Conservation (phyloP, 2,113 vertebrate genomes). For the Tychaedon coryphoeus region DNA sequence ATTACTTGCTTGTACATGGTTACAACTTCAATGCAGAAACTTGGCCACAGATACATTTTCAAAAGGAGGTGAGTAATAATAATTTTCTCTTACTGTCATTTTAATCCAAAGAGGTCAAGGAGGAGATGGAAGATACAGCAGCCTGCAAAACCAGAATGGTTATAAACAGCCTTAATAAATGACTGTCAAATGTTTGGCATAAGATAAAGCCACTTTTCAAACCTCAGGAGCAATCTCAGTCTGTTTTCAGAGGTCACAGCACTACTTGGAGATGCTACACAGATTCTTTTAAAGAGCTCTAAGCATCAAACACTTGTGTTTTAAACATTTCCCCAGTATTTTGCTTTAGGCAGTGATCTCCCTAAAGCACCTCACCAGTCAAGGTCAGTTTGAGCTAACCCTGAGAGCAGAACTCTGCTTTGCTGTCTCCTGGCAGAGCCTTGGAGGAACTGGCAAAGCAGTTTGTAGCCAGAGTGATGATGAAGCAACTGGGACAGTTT, state of each 20-base stretch:
- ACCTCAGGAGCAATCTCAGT: background rate
- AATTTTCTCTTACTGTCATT: background rate
- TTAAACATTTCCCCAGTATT: background rate
- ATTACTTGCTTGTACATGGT: constrained; percentile 81
- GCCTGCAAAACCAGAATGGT: background rate
- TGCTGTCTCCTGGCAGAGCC: background rate
- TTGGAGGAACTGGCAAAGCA: background rate
- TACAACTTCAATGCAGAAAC: constrained; percentile 85
- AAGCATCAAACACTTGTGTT: background rate
- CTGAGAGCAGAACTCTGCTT: background rate
- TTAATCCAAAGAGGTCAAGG: background rate
- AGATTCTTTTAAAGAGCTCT: background rate
- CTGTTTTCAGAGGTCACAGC: background rate
- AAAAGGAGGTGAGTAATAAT: constrained; percentile 79
- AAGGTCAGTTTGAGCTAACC: background rate
- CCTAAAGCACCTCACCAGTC: background rate
- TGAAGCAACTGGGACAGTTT: background rate
- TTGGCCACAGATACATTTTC: constrained; percentile 85
- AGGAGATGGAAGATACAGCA: background rate
- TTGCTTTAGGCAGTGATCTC: background rate
- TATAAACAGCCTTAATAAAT: background rate
- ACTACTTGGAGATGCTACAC: background rate
- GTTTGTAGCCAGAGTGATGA: background rate
- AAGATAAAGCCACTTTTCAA: background rate
- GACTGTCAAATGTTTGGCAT: background rate